Evolutionary conservation across 2,113 vertebrate genomes (phyloP).

Genomic region (Nestor notabilis): DNA sequence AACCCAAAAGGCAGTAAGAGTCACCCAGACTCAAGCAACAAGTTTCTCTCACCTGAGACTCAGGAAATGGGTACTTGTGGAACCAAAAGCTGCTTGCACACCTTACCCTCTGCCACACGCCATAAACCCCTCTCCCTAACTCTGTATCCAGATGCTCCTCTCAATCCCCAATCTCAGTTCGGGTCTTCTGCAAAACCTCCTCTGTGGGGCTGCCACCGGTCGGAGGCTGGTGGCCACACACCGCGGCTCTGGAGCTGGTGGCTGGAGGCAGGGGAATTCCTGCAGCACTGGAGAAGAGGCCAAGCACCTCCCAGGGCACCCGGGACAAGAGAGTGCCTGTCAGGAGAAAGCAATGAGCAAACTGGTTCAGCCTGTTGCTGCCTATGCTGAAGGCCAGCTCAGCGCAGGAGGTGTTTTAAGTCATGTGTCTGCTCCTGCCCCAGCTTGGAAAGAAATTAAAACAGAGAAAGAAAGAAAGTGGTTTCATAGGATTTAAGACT

Average conservation of each 20-base stretch:
- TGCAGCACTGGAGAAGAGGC: neutral
- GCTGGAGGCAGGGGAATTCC: constrained; percentile 53
- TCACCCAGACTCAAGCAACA: neutral
- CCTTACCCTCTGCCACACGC: neutral
- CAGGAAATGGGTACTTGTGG: neutral
- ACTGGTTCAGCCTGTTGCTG: constrained; percentile 60
- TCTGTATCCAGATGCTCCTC: fast-evolving
- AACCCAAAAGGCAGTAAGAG: fast-evolving
- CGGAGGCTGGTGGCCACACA: neutral
- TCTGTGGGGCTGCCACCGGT: neutral
- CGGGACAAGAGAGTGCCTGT: constrained; percentile 2
- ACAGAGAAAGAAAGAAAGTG: neutral
- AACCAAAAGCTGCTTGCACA: neutral
- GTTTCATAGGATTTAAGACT: neutral
- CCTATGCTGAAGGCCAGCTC: neutral
- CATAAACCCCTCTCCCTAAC: neutral
- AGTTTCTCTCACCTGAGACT: constrained; percentile 32
- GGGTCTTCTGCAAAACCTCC: neutral
- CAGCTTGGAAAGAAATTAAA: neutral
- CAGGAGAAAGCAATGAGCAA: constrained; percentile 4
- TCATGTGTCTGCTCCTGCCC: constrained; percentile 31
- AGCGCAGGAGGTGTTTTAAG: neutral
- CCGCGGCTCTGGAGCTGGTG: fast-evolving
- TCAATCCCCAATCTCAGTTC: fast-evolving
- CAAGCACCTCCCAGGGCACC: constrained; percentile 20